phyloP scores from a whole-genome alignment of 2,797 vertebrate genomes.

The Schizopygopsis pylzovi region DNA sequence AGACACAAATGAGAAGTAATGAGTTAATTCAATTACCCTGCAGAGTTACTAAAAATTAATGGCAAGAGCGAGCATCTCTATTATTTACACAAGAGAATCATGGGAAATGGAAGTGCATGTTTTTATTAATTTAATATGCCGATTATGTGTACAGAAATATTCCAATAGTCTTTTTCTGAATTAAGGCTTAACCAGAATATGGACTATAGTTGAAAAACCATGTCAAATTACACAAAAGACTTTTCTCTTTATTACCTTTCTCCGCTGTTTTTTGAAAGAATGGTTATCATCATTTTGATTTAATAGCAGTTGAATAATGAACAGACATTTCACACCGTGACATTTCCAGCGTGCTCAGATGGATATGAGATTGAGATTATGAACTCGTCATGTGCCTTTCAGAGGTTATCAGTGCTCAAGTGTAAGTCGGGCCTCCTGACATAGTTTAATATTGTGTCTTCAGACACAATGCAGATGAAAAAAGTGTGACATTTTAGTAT shows the following conservation, averaged over 20 bases:
- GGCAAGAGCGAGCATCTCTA: neutral
- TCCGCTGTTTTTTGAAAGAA: slow-evolving; percentile 34
- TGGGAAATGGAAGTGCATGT: neutral
- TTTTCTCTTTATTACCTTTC: slow-evolving; percentile 14
- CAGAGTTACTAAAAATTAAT: neutral
- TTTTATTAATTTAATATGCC: neutral
- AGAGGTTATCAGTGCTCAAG: slow-evolving; percentile 24
- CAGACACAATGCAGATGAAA: slow-evolving; percentile 34
- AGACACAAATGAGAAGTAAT: neutral
- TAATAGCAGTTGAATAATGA: slow-evolving; percentile 26
- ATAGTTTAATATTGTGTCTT: neutral
- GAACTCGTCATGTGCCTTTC: slow-evolving; percentile 9
- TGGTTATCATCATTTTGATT: slow-evolving; percentile 4
- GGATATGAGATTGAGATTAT: slow-evolving; percentile 36
- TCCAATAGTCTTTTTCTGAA: neutral
- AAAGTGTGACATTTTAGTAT: slow-evolving; percentile 51
- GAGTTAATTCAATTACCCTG: neutral
- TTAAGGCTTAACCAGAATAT: neutral
- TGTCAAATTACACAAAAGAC: neutral
- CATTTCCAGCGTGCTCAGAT: slow-evolving; percentile 29
- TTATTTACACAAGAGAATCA: neutral
- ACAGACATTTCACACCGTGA: slow-evolving; percentile 28
- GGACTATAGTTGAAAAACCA: neutral
- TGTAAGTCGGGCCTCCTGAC: slow-evolving; percentile 1
- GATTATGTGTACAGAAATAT: neutral